Evolutionary conservation across 2,888 invertebrate genomes (phyloP).

Genomic region (Drosophila histrio): DNA sequence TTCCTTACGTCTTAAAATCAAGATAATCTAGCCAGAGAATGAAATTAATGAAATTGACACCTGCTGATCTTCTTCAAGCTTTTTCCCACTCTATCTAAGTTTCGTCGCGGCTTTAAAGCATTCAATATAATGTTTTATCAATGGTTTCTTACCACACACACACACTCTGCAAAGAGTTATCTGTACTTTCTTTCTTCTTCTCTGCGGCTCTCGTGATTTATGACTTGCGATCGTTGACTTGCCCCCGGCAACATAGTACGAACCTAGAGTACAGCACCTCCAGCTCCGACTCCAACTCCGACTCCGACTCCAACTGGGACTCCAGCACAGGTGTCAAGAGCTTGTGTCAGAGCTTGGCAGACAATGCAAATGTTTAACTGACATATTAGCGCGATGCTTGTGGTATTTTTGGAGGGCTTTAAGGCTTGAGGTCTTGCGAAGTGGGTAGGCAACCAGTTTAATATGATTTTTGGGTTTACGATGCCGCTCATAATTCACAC

Average conservation of each 20-base stretch:
- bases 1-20: constrained; percentile 25
- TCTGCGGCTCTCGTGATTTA: constrained; percentile 30
- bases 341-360: constrained; percentile 34
- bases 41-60: constrained; percentile 44
- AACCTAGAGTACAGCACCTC: no score
- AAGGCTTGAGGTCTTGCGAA: not conserved
- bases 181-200: constrained; percentile 40
- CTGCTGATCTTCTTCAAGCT: constrained; percentile 43
- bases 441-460: constrained; percentile 58
- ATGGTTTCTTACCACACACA: constrained; percentile 2
- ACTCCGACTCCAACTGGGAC: not conserved
- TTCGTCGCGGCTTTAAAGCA: not conserved
- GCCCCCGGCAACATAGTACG: constrained; percentile 13
- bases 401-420: constrained; percentile 3
- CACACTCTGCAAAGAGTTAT: not conserved
- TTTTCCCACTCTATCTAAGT: constrained; percentile 7
- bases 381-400: constrained; percentile 42
- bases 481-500: constrained; percentile 61
- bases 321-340: constrained; percentile 46
- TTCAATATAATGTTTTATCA: constrained; percentile 19
- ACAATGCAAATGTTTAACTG: constrained; percentile 46
- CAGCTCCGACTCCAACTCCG: not conserved
- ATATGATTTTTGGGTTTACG: constrained; percentile 45
- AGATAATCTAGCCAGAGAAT: constrained; percentile 13
- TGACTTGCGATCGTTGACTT: constrained; percentile 33